Conservation (phyloP, 2,888 invertebrate genomes). For the Drosophila rubida region DNA sequence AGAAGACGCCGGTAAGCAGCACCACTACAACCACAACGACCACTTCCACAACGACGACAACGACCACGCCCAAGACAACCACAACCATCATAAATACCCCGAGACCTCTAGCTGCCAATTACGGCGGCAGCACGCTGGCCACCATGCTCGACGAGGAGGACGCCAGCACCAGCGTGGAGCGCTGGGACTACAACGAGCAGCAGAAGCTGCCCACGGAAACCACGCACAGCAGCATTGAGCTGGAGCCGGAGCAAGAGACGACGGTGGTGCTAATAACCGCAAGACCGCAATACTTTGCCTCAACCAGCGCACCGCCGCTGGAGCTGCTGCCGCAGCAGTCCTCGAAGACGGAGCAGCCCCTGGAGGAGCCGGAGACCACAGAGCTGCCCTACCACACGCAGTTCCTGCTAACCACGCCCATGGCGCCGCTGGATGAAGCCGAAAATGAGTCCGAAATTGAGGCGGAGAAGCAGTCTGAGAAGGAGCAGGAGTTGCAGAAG, state of each 20-base stretch:
- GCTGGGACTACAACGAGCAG: slow-evolving; percentile 42
- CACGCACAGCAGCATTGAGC: slow-evolving; percentile 48
- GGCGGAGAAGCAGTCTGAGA: neutral
- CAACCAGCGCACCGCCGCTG: slow-evolving; percentile 23
- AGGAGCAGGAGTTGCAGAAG: neutral
- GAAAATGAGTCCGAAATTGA: slow-evolving; percentile 35
- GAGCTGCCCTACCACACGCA: slow-evolving; percentile 54
- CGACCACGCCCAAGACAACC: slow-evolving; percentile 28
- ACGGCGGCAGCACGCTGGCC: slow-evolving; percentile 65
- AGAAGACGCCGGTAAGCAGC: slow-evolving; percentile 39
- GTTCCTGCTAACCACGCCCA: slow-evolving; percentile 64
- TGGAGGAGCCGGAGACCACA: slow-evolving; percentile 63
- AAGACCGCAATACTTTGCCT: slow-evolving; percentile 62
- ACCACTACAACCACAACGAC: neutral
- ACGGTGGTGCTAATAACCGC: slow-evolving; percentile 69
- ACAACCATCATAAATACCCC: slow-evolving; percentile 43
- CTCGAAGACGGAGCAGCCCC: slow-evolving; percentile 20
- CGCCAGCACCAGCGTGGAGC: slow-evolving; percentile 30
- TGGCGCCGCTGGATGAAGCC: slow-evolving; percentile 39
- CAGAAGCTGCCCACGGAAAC: slow-evolving; percentile 21
- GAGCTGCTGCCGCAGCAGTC: slow-evolving; percentile 22
- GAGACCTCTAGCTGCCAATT: slow-evolving; percentile 45
- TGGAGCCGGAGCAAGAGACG: slow-evolving; percentile 52
- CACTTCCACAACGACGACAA: slow-evolving; percentile 16
- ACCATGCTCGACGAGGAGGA: slow-evolving; percentile 65